Percentiles rank a stretch among this genome's conserved stretches.
Evolutionary conservation across 2,797 vertebrate species (phyloP).

Genomic region (Discoglossus pictus): DNA sequence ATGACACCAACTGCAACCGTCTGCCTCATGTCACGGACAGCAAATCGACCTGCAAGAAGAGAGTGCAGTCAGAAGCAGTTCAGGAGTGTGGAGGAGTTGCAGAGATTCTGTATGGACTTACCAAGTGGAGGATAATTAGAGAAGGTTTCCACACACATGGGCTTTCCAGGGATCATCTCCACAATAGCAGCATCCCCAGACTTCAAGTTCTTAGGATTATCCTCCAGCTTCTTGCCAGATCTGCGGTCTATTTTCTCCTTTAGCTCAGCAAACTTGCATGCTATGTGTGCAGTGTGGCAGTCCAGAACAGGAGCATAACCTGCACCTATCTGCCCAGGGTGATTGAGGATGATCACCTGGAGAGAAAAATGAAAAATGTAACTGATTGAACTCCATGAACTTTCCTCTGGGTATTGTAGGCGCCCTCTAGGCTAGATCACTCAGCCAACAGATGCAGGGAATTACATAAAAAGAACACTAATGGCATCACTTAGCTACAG

Average conservation of each 20-base stretch:
- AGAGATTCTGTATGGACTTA: constrained; percentile 42
- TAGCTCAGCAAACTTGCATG: constrained; percentile 73
- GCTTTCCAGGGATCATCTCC: constrained; percentile 65
- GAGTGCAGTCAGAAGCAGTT: neutral
- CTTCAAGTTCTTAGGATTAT: constrained; percentile 66
- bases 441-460: neutral
- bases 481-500: neutral
- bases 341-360: constrained; percentile 67
- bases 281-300: constrained; percentile 63
- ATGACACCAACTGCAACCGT: constrained; percentile 79
- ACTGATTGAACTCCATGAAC: too few species aligned
- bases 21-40: constrained; percentile 78
- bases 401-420: too few species aligned
- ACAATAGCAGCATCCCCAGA: constrained; percentile 66
- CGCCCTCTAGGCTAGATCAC: neutral
- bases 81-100: too few species aligned
- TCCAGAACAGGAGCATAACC: constrained; percentile 66
- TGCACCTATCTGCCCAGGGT: constrained; percentile 58
- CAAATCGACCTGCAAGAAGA: constrained; percentile 66
- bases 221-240: constrained; percentile 78
- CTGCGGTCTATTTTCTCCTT: constrained; percentile 83
- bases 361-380: neutral
- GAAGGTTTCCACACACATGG: constrained; percentile 70
- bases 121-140: constrained; percentile 61
- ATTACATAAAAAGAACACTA: neutral